These are phyloP conservation scores for Epinotia nisella DNA, from an alignment of 2,888 invertebrate species.

Conservation along the genomic window DNA sequence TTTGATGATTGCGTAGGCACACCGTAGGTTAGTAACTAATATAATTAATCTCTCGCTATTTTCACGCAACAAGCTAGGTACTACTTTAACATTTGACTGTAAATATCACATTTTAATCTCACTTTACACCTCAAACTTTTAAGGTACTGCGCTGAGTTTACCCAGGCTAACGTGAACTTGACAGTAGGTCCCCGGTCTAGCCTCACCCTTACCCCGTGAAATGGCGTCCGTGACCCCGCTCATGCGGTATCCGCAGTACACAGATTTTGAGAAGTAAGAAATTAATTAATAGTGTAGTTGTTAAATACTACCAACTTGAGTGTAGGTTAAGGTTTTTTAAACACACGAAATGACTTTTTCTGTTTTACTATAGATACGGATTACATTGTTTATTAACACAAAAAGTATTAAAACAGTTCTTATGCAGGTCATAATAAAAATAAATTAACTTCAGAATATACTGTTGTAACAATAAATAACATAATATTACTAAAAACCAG, in stretches of 20 bases:
- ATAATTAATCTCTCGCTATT: background rate
- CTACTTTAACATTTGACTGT: background rate
- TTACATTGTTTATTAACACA: conserved; percentile 5
- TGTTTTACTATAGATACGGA: background rate
- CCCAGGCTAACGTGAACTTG: conserved; percentile 35
- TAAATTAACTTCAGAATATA: conserved; percentile 3
- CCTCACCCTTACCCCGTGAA: conserved; percentile 53
- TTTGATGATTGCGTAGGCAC: background rate
- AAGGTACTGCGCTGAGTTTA: conserved; percentile 1
- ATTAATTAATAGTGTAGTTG: background rate
- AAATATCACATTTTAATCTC: background rate
- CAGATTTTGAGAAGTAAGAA: background rate
- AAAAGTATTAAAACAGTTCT: background rate
- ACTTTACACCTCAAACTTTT: background rate
- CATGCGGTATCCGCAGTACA: conserved; percentile 11
- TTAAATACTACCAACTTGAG: too few species aligned
- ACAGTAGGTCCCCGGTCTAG: conserved; percentile 37
- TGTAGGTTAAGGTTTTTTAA: too few species aligned
- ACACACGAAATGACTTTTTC: background rate
- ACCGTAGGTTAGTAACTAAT: background rate
- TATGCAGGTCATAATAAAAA: conserved; percentile 13
- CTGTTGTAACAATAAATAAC: conserved; percentile 15
- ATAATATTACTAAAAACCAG: conserved; percentile 15
- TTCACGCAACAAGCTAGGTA: background rate
- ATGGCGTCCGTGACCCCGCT: conserved; percentile 61